Percentiles rank a stretch among this genome's conserved stretches.
phyloP scores from a whole-genome alignment of 1,140 invertebrate species.

The Cyphomyrmex costatus region DNA sequence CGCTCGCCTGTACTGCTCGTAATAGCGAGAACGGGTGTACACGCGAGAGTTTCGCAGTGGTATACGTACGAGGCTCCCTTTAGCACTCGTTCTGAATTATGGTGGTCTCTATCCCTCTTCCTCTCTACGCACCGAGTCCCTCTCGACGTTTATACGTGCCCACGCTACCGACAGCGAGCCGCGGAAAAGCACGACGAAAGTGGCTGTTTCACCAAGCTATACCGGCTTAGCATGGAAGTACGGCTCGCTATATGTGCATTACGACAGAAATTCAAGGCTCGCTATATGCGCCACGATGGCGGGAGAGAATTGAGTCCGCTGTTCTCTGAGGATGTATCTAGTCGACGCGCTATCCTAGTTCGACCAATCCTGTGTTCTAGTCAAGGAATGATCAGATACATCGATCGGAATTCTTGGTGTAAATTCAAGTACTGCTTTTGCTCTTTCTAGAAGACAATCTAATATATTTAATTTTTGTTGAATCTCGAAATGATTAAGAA shows the following conservation, averaged over 20 bases:
- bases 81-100: slow-evolving; percentile 75
- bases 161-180: slow-evolving; percentile 49
- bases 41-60: slow-evolving; percentile 55
- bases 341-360: neutral
- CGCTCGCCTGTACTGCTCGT: slow-evolving; percentile 47
- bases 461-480: neutral
- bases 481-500: neutral
- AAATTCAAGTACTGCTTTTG: neutral
- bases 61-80: slow-evolving; percentile 61
- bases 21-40: slow-evolving; percentile 45
- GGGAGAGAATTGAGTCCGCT: slow-evolving; percentile 53
- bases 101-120: slow-evolving; percentile 41
- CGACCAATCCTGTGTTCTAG: neutral
- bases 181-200: slow-evolving; percentile 66
- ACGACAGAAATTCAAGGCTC: slow-evolving; percentile 55
- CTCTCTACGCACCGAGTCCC: neutral
- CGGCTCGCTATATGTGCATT: slow-evolving; percentile 57
- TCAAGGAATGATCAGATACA: neutral
- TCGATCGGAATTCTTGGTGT: neutral
- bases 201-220: slow-evolving; percentile 64
- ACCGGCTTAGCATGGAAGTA: slow-evolving; percentile 67
- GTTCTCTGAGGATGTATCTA: slow-evolving; percentile 16
- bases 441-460: neutral
- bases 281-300: slow-evolving; percentile 30
- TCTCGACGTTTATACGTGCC: slow-evolving; percentile 63